These are phyloP conservation scores for Caenorhabditis panamensis DNA, from an alignment of 2,888 invertebrate genomes.

Conservation along the genomic window DNA sequence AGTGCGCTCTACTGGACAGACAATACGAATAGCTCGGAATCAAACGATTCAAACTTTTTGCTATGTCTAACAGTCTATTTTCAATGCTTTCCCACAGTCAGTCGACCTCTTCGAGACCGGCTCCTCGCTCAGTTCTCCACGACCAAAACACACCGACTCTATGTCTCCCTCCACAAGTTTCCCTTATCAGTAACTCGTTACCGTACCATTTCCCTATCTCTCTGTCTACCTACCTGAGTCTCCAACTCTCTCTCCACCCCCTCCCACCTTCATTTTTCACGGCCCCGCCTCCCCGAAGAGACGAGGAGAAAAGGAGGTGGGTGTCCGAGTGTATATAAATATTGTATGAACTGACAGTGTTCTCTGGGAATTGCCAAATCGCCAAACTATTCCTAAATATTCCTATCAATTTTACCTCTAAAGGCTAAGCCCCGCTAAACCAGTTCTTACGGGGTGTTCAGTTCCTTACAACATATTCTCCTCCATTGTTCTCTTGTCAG, in stretches of 20 bases:
- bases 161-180: not conserved
- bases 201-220: constrained; percentile 19
- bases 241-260: constrained; percentile 17
- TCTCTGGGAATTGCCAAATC: constrained; percentile 54
- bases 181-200: not conserved
- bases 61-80: no score
- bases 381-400: constrained; percentile 7
- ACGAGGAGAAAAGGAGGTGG: constrained; percentile 8
- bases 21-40: no score
- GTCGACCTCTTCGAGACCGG: no score
- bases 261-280: constrained; percentile 12
- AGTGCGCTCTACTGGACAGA: no score
- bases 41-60: no score
- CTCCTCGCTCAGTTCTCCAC: not conserved
- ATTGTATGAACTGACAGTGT: constrained; percentile 17
- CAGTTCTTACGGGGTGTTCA: constrained; percentile 23
- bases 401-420: constrained; percentile 16
- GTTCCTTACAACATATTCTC: constrained; percentile 1
- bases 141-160: not conserved
- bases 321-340: constrained; percentile 37
- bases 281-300: not conserved
- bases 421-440: constrained; percentile 1
- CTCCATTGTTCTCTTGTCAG: constrained; percentile 24
- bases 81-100: no score
- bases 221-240: constrained; percentile 21